Base-by-base conservation (phyloP, 2,888 invertebrate species). In the Bibio marci region DNA sequence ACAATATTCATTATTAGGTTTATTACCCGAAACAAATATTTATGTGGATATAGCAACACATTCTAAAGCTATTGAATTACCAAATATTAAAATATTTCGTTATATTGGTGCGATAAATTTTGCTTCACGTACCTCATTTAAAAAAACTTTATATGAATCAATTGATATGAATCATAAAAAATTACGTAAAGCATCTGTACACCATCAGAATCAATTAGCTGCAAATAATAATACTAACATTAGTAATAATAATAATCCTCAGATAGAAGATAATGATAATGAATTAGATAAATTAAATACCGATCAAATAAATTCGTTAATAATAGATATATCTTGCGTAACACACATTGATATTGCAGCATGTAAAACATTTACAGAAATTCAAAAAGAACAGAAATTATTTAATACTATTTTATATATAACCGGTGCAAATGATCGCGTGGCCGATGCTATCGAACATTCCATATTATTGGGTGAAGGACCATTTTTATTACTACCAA, bases 101-200 rank as follows among this genome's bases (percentile, higher is more conserved):
- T 78, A 78, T 47, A 64, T 67, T 38, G 79, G 79, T 2, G 71
- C 71, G 7, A 57, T 79, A 7, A 78, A 77, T 55, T 79, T 78
- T 54, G 74, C 75, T 2, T 75, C 74, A 10, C 63, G 64, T 35
- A 62, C 63, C 41, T 65, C 66, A 45, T 74, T 75, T 48, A 71
- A 67, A 44, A 56, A 62, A 2, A 64, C 66, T 35, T 51, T 77
- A 8, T 66, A 68, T 49, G 57, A 58, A 22, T 54, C 65, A 14
- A 58, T 73, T 3, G 64, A 64, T 5, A 52, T 72, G 12, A 56
- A 67, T 43, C 66, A 66, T 2, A 63, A 61, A 32, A 60, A 48
- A 40, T 41, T 51, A 25, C 46, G 47, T 4, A 41, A 45, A 4
- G 48, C 49, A 25, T 48, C 51, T 39, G 8, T 22, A 22, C 4